Percentiles rank a stretch among this genome's conserved stretches.
Evolutionary conservation across 2,797 vertebrate species (phyloP).

Genomic region (Mus minutoides): DNA sequence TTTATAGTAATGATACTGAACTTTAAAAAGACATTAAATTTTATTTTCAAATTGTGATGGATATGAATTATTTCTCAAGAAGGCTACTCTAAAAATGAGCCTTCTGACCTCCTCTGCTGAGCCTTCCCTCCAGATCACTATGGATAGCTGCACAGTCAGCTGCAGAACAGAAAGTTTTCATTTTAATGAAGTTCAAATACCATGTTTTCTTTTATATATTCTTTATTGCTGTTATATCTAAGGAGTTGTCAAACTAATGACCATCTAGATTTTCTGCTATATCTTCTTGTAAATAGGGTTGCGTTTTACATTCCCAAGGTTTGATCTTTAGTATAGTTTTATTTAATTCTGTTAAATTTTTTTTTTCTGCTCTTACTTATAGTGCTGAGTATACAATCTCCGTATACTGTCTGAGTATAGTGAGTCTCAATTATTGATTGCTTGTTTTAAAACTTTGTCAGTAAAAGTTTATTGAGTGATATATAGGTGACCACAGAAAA

Average conservation of each 20-base stretch:
- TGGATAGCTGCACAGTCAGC: background rate
- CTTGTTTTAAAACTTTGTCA: background rate
- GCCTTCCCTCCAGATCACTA: no score
- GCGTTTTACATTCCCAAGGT: background rate
- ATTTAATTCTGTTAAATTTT: background rate
- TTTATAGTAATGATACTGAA: background rate
- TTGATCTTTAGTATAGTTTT: background rate
- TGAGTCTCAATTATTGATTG: background rate
- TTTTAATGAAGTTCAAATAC: background rate
- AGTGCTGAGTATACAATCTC: background rate
- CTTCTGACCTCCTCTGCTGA: background rate
- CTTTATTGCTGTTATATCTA: background rate
- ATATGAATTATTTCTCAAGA: background rate
- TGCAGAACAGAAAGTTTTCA: background rate
- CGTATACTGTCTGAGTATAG: background rate
- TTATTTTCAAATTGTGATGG: background rate
- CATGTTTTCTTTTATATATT: background rate
- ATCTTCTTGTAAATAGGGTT: background rate
- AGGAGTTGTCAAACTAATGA: background rate
- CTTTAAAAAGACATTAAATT: background rate
- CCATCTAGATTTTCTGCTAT: background rate
- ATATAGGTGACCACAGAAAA: background rate
- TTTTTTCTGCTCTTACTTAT: background rate
- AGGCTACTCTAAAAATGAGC: background rate
- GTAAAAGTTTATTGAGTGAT: background rate